A percentile compares a stretch with the other conserved stretches of the same genome.
Conservation (phyloP, 2,888 invertebrate genomes). For the Spilarctia lutea region DNA sequence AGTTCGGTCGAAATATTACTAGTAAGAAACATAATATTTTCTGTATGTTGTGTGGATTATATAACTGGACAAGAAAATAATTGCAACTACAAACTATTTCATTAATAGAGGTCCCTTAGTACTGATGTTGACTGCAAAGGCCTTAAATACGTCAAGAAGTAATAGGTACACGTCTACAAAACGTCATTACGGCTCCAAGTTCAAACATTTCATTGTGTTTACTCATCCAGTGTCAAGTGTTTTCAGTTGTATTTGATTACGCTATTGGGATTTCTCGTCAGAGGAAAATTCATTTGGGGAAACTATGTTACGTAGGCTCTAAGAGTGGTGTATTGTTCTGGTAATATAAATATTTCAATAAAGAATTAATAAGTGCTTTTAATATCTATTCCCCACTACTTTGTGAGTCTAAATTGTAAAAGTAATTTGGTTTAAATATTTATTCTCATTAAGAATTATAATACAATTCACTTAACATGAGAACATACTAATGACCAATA, state of each 20-base stretch:
- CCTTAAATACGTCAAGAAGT: neutral
- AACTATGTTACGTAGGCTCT: neutral
- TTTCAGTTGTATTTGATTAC: neutral
- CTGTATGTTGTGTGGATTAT: too few relatives aligned
- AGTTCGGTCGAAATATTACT: too few relatives aligned
- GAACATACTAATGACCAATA: too few relatives aligned
- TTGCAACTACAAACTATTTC: neutral
- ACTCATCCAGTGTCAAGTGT: neutral
- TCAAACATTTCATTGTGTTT: constrained; percentile 1
- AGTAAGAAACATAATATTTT: too few relatives aligned
- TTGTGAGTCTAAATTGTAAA: too few relatives aligned
- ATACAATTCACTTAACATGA: too few relatives aligned
- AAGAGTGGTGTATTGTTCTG: neutral
- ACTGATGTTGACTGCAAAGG: neutral
- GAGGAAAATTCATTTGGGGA: neutral
- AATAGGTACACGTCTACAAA: neutral
- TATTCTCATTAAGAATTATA: too few relatives aligned
- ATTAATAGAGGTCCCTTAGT: neutral
- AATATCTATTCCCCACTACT: too few relatives aligned
- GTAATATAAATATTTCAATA: neutral
- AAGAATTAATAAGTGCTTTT: neutral
- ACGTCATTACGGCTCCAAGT: neutral
- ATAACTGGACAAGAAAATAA: neutral
- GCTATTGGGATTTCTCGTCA: neutral
- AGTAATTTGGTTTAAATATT: too few relatives aligned